phyloP scores from a whole-genome alignment of 1,140 invertebrate genomes.

The Hypsibius dujardini region DNA sequence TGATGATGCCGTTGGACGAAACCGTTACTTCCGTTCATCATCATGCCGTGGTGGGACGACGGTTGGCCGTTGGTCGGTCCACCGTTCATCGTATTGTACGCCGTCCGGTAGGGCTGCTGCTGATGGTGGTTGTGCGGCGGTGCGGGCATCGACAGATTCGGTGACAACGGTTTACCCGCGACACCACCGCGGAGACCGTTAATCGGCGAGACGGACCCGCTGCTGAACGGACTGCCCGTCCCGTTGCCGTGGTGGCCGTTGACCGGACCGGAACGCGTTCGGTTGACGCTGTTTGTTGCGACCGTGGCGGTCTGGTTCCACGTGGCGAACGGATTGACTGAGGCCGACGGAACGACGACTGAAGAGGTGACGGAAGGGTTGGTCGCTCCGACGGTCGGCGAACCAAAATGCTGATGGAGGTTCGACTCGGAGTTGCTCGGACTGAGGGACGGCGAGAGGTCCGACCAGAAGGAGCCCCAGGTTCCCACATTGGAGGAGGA shows the following conservation, averaged over 20 bases:
- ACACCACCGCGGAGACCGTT: background rate
- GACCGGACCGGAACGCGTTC: background rate
- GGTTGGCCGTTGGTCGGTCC: background rate
- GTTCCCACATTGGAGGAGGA: background rate
- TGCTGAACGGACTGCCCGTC: background rate
- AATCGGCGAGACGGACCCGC: slow-evolving; percentile 9
- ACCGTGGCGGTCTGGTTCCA: background rate
- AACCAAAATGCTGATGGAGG: background rate
- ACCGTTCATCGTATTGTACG: too few relatives aligned
- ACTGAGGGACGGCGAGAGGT: slow-evolving; percentile 1
- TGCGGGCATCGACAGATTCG: background rate
- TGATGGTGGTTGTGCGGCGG: background rate
- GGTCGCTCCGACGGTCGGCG: background rate
- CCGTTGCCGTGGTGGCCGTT: background rate
- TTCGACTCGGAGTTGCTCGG: background rate
- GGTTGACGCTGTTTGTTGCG: background rate
- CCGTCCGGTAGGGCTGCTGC: too few relatives aligned
- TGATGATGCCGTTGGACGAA: background rate
- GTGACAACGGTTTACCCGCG: background rate
- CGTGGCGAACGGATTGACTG: background rate
- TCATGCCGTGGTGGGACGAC: background rate
- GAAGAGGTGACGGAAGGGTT: too few relatives aligned
- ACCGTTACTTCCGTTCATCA: too few relatives aligned
- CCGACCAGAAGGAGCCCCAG: slow-evolving; percentile 2
- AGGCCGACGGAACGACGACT: too few relatives aligned